These are phyloP conservation scores for Zosterops japonicus DNA, from an alignment of 2,113 vertebrate species.

Conservation along the genomic window DNA sequence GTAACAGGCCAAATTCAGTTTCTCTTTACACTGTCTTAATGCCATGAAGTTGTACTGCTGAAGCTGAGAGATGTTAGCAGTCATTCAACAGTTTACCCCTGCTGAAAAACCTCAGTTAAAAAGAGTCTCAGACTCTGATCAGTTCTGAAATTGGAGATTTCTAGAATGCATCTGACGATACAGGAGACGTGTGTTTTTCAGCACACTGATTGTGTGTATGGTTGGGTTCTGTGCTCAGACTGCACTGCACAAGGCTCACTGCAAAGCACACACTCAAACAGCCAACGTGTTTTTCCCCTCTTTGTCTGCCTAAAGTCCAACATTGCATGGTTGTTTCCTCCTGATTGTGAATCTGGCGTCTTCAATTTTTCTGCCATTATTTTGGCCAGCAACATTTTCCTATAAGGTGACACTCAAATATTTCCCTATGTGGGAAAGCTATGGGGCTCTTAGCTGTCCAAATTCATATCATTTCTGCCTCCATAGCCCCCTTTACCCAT, in stretches of 20 bases:
- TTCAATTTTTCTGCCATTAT: not conserved
- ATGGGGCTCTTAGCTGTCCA: not conserved
- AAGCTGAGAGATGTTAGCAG: not conserved
- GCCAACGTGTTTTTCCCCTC: not conserved
- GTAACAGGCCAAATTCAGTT: not conserved
- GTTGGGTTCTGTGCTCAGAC: not conserved
- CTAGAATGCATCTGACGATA: not conserved
- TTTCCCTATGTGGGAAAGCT: not conserved
- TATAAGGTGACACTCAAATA: not conserved
- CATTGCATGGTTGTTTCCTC: not conserved
- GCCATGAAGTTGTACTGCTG: not conserved
- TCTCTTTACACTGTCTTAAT: not conserved
- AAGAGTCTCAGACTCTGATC: not conserved
- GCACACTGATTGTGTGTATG: rapidly evolving
- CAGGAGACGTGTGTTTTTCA: not conserved
- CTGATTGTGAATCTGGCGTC: rapidly evolving
- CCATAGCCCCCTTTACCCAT: not conserved
- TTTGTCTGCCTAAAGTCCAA: not conserved
- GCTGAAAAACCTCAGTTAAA: not conserved
- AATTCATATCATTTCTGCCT: not conserved
- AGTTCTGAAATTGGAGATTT: not conserved
- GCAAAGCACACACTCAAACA: not conserved
- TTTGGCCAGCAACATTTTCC: not conserved
- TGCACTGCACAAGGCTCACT: not conserved
- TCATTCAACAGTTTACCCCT: not conserved